phyloP scores from a whole-genome alignment of 1,140 invertebrate genomes.

The Lepidurus arcticus region DNA sequence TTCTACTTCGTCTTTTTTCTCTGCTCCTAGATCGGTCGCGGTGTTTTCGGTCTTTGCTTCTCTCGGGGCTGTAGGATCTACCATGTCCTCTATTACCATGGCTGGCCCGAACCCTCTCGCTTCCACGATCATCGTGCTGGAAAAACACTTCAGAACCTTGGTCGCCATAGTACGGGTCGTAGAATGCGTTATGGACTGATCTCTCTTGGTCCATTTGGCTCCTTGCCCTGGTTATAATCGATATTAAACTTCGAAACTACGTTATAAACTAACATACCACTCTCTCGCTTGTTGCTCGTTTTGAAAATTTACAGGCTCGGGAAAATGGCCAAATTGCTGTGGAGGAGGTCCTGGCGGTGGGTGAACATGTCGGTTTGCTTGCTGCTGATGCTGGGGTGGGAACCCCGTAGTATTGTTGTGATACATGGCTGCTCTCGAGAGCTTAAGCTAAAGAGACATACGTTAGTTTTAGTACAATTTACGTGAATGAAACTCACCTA shows the following conservation, averaged over 20 bases:
- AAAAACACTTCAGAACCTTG: slow-evolving; percentile 3
- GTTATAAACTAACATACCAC: background rate
- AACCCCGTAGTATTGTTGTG: background rate
- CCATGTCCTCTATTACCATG: slow-evolving; percentile 36
- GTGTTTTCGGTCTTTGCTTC: slow-evolving; percentile 38
- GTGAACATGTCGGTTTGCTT: slow-evolving; percentile 21
- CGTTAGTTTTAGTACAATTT: too few relatives aligned
- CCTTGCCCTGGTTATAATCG: background rate
- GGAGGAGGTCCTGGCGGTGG: slow-evolving; percentile 27
- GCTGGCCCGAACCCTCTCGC: slow-evolving; percentile 38
- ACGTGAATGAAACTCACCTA: too few relatives aligned
- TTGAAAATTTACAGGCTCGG: background rate
- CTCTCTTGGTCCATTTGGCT: background rate
- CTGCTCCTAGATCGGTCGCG: slow-evolving; percentile 36
- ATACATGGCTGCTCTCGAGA: background rate
- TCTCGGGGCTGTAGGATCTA: slow-evolving; percentile 29
- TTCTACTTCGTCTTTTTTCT: slow-evolving; percentile 35
- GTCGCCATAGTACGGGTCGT: background rate
- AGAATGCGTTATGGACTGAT: background rate
- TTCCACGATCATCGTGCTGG: slow-evolving; percentile 31
- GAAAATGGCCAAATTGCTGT: background rate
- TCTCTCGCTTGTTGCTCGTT: background rate
- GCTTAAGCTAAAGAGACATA: too few relatives aligned
- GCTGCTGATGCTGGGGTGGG: background rate
- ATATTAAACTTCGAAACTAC: background rate